phyloP scores from a whole-genome alignment of 2,797 vertebrate genomes.

The Botia almorhae region DNA sequence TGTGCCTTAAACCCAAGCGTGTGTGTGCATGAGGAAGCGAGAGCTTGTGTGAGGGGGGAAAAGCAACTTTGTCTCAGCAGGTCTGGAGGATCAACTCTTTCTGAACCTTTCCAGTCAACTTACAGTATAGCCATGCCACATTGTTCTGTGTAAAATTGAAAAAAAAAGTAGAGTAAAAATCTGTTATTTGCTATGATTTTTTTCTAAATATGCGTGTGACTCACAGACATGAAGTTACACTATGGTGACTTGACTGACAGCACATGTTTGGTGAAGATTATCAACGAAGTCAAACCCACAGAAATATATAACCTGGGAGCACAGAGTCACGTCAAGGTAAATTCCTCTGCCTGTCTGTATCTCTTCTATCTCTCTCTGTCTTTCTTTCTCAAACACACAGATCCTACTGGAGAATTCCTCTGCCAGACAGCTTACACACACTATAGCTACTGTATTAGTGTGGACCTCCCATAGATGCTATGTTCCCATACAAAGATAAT shows the following conservation, averaged over 20 bases:
- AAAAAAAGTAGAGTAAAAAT: not conserved
- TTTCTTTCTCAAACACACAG: constrained; percentile 21
- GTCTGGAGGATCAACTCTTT: constrained; percentile 3
- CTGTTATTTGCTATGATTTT: constrained; percentile 6
- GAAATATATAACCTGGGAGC: constrained; percentile 99
- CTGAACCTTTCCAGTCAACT: not conserved
- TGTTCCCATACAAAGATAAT: not conserved
- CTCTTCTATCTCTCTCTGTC: not conserved
- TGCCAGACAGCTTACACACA: constrained; percentile 31
- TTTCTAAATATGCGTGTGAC: constrained; percentile 13
- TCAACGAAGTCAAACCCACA: constrained; percentile 92
- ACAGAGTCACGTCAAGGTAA: constrained; percentile 98
- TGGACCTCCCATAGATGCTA: too few relatives aligned
- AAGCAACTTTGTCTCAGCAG: not conserved
- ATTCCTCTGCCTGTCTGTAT: not conserved
- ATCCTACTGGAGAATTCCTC: constrained; percentile 64
- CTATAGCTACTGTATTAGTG: too few relatives aligned
- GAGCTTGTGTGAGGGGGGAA: not conserved
- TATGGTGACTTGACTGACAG: constrained; percentile 98
- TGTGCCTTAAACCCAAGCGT: not conserved
- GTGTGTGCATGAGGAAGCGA: not conserved
- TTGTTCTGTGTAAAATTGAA: not conserved
- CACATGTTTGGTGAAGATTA: constrained; percentile 98
- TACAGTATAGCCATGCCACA: not conserved
- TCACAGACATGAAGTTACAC: constrained; percentile 94